Conservation (phyloP, 2,888 invertebrate genomes). For the Oeneis ivallda region DNA sequence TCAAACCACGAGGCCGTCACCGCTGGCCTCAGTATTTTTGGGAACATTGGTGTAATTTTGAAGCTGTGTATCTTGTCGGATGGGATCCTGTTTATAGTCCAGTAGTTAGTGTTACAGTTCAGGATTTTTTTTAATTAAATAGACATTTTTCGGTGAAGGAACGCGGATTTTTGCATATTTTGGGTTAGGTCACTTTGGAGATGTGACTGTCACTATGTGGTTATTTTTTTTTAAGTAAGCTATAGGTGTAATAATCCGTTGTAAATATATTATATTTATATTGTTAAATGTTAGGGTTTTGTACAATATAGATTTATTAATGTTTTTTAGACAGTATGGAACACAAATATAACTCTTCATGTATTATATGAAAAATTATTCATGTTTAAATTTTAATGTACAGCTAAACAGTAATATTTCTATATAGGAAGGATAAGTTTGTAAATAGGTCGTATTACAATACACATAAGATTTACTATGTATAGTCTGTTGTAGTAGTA, state of each 20-base stretch:
- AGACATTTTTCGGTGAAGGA: neutral
- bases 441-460: constrained; percentile 68
- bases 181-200: constrained; percentile 8
- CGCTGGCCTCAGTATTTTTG: too few relatives aligned
- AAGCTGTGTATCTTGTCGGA: too few relatives aligned
- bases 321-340: constrained; percentile 26
- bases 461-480: constrained; percentile 68
- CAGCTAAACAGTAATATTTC: constrained; percentile 41
- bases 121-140: neutral
- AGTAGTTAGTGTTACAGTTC: neutral
- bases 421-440: constrained; percentile 42
- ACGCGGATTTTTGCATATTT: neutral
- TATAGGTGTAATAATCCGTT: constrained; percentile 25
- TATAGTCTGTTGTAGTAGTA: constrained; percentile 56
- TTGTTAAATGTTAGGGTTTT: constrained; percentile 29
- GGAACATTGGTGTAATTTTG: too few relatives aligned
- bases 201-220: constrained; percentile 2
- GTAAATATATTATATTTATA: constrained; percentile 36
- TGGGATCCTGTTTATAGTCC: neutral
- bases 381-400: constrained; percentile 46
- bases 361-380: constrained; percentile 24
- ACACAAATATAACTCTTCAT: constrained; percentile 35
- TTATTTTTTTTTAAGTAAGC: constrained; percentile 23
- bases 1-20: too few relatives aligned
- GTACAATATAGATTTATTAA: constrained; percentile 36